Percentiles rank a stretch among this genome's conserved stretches.
Evolutionary conservation across 2,888 invertebrate genomes (phyloP).

Genomic region (Stramonita haemastoma): DNA sequence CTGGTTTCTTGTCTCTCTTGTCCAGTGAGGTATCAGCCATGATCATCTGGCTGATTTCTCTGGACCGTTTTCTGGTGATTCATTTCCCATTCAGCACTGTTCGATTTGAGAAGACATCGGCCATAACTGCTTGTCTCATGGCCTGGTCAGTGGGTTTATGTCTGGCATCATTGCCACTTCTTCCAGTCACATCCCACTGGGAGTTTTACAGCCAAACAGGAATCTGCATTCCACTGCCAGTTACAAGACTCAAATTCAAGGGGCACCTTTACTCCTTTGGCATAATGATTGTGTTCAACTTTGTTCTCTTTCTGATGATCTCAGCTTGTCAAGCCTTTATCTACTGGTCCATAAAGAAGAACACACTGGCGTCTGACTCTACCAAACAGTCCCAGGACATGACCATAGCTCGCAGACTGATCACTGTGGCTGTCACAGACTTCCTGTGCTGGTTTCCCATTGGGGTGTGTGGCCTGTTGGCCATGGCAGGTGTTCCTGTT

Average conservation of each 20-base stretch:
- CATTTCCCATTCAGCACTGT: constrained; percentile 79
- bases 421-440: constrained; percentile 7
- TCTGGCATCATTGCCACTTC: no score
- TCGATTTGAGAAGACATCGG: constrained; percentile 49
- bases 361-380: background rate
- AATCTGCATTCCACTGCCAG: no score
- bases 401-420: constrained; percentile 11
- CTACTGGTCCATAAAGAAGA: constrained; percentile 60
- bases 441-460: constrained; percentile 31
- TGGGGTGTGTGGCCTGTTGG: background rate
- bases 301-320: constrained; percentile 69
- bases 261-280: no score
- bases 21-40: constrained; percentile 83
- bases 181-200: no score
- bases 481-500: background rate
- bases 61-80: constrained; percentile 82
- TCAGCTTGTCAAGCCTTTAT: constrained; percentile 71
- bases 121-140: no score
- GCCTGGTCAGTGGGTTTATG: no score
- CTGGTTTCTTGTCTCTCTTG: constrained; percentile 40
- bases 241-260: no score
- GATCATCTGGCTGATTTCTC: constrained; percentile 82
- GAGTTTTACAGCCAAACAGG: no score
- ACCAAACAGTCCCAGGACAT: constrained; percentile 1
- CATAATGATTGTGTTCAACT: constrained; percentile 72